phyloP scores from a whole-genome alignment of 1,140 invertebrate species.

The Latrodectus geometricus region DNA sequence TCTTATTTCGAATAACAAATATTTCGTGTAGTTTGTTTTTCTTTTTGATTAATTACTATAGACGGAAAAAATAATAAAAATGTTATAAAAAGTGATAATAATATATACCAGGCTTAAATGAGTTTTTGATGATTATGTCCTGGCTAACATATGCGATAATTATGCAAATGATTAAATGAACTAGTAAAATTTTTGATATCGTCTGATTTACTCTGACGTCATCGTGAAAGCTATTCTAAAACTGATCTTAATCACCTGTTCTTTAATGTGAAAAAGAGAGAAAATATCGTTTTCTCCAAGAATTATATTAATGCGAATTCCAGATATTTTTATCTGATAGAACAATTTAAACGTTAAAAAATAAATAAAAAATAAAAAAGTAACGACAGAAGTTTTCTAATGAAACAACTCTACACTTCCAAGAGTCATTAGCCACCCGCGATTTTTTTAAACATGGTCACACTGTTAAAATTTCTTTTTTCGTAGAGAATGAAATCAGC shows the following conservation, averaged over 20 bases:
- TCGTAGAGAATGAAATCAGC: neutral
- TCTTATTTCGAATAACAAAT: too few species aligned
- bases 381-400: neutral
- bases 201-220: neutral
- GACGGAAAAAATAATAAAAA: too few species aligned
- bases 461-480: neutral
- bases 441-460: slow-evolving; percentile 1
- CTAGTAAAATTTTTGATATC: neutral
- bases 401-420: slow-evolving; percentile 36
- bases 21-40: too few species aligned
- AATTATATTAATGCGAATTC: slow-evolving; percentile 39
- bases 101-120: neutral
- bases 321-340: slow-evolving; percentile 26
- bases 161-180: neutral
- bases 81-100: too few species aligned
- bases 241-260: neutral
- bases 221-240: neutral
- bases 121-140: neutral
- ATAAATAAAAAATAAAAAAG: too few species aligned
- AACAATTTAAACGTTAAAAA: neutral
- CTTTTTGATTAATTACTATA: too few species aligned
- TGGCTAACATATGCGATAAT: neutral
- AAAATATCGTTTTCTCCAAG: neutral
- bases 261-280: neutral
- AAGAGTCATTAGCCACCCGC: slow-evolving; percentile 26